Conservation (phyloP, 1,140 invertebrate species). For the fruit fly (Drosophila melanogaster) region Release_6_plus_ISO1_MT NT_033777.3:25318001-25318500, state of each 20-base stretch:
- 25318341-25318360: background rate
- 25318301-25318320: background rate
- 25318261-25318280: conserved; percentile 10
- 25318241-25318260: background rate
- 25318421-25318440: too few relatives aligned
- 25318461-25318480: too few relatives aligned
- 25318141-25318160: background rate
- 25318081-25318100: background rate
- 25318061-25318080: conserved; percentile 10
- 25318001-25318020: conserved; percentile 11
- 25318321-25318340: background rate
- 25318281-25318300: background rate
- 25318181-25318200: conserved; percentile 16
- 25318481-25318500: too few relatives aligned
- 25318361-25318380: background rate
- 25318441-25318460: too few relatives aligned
- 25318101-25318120: background rate
- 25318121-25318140: conserved; percentile 6
- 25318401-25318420: too few relatives aligned
- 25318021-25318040: conserved; percentile 7
- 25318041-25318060: conserved; percentile 1
- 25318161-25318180: background rate
- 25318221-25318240: conserved; percentile 13
- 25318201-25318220: background rate
- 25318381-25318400: too few relatives aligned